Conservation (phyloP, 2,797 vertebrate genomes). For the Phaenicophaeus curvirostris region DNA sequence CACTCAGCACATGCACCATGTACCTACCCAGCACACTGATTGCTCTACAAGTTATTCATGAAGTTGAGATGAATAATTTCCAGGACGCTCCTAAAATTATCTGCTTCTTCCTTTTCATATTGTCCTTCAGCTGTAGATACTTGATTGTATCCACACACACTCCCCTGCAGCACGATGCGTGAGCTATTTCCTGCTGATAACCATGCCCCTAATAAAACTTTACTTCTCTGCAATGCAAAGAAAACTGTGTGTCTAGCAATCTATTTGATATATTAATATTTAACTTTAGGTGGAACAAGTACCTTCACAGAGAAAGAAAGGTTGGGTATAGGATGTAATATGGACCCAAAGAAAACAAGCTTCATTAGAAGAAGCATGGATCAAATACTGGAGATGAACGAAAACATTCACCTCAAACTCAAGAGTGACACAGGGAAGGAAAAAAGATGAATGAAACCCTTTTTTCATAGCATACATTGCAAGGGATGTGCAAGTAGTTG, state of each 20-base stretch:
- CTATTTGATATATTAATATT: not conserved
- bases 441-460: not conserved
- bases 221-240: constrained; percentile 42
- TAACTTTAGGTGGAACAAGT: not conserved
- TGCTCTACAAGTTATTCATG: not conserved
- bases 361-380: not conserved
- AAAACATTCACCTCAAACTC: not conserved
- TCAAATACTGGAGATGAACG: not conserved
- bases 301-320: not conserved
- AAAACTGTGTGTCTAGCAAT: not conserved
- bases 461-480: fast-evolving
- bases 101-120: not conserved
- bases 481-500: not conserved
- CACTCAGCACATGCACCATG: fast-evolving
- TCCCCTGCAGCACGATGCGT: not conserved
- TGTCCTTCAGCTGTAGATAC: too few relatives aligned
- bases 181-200: not conserved
- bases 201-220: constrained; percentile 27
- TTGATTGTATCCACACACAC: not conserved
- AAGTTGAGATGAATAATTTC: not conserved
- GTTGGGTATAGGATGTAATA: not conserved
- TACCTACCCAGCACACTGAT: fast-evolving
- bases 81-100: not conserved
- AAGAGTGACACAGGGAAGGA: constrained; percentile 47
- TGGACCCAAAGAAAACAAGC: not conserved